phyloP scores from a whole-genome alignment of 2,113 vertebrate genomes.

The Protobothrops mucrosquamatus region DNA sequence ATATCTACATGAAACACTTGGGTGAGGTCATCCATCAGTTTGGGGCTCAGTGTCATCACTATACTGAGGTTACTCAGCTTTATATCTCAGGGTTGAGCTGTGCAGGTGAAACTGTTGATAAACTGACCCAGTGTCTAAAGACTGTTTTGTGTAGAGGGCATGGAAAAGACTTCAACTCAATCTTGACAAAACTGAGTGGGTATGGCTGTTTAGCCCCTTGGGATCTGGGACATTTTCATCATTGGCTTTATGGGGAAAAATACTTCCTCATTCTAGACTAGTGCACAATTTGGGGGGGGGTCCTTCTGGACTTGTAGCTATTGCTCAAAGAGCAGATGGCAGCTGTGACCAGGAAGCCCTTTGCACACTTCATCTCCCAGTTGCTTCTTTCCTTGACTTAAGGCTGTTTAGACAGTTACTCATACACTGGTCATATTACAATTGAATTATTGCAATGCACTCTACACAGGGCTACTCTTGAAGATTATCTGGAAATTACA shows the following conservation, averaged over 20 bases:
- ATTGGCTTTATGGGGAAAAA: background rate
- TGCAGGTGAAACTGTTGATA: background rate
- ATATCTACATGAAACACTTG: background rate
- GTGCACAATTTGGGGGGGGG: background rate
- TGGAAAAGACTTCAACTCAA: background rate
- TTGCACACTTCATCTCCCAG: background rate
- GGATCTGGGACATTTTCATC: background rate
- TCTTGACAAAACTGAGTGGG: background rate
- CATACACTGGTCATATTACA: background rate
- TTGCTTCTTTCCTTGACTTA: background rate
- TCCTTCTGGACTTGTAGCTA: background rate
- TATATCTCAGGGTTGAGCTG: background rate
- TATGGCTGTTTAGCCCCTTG: background rate
- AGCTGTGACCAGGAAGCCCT: background rate
- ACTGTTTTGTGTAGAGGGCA: background rate
- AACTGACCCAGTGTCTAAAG: background rate
- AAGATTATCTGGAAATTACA: background rate
- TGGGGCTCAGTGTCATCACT: background rate
- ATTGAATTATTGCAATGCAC: background rate
- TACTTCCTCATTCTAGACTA: background rate
- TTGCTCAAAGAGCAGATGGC: background rate
- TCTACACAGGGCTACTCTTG: background rate
- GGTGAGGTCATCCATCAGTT: background rate
- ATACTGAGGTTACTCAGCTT: background rate
- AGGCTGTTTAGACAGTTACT: background rate